Conservation (phyloP, 2,888 invertebrate species). For the Clunio marinus region DNA sequence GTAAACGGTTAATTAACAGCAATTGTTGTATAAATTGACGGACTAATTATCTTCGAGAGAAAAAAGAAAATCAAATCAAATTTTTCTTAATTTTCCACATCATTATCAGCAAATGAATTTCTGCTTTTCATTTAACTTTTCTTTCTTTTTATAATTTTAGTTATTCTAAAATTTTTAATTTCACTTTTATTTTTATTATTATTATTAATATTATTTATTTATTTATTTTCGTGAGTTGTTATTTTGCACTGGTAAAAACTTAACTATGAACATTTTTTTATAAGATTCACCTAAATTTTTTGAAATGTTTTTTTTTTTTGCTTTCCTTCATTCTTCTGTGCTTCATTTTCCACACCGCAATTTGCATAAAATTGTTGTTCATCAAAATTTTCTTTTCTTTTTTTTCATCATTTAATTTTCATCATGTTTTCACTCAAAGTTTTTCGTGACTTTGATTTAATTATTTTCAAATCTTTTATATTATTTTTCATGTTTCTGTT, state of each 20-base stretch:
- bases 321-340: neutral
- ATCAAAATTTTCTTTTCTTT: no score
- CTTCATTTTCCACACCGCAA: neutral
- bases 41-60: constrained; percentile 36
- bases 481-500: constrained; percentile 5
- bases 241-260: constrained; percentile 22
- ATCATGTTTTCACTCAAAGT: constrained; percentile 13
- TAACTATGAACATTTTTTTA: constrained; percentile 32
- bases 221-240: no score
- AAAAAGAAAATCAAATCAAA: neutral
- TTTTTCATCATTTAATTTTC: no score
- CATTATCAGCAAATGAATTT: neutral
- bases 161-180: constrained; percentile 16
- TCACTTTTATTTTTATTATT: constrained; percentile 18
- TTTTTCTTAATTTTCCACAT: neutral
- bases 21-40: constrained; percentile 40
- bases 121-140: neutral
- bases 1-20: constrained; percentile 29
- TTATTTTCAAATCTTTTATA: neutral
- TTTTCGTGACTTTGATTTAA: neutral
- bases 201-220: no score
- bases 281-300: constrained; percentile 13
- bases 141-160: neutral
- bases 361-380: constrained; percentile 15
- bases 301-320: neutral